Evolutionary conservation across 2,888 invertebrate species (phyloP), one percentile per base, ranked within the genome.

Genomic region (Xestia xanthographa): DNA sequence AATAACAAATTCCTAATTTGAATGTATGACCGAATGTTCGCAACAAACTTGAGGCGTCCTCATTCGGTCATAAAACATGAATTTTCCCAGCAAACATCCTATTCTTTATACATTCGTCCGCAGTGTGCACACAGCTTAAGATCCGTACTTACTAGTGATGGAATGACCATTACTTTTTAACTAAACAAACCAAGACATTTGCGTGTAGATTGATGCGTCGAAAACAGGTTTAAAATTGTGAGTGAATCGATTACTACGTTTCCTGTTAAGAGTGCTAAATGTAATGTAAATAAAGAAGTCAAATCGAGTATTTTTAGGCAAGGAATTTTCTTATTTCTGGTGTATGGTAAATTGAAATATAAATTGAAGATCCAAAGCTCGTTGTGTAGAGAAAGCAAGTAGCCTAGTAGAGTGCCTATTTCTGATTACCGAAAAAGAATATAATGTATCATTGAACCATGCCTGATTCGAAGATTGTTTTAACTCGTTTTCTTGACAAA

Each of bases 191-290:
- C 0, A 63, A 72, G 48, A 34, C 34, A 68, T 82, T 72, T 26
- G 50, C 38, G 75, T 75, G 82, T 60, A 26, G 82, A 84, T 72
- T 84, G 82, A 84, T 80, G 74, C 29, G 50, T 77, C 68, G 67
- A 82, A 84, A 84, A 84, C 82, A 80, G 66, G 72, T 79, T 83
- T 41, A 29, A 80, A 70, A 56, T 17, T 69, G 58, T 82, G 82
- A 70, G 82, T 68, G 82, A 56, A 69, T 76, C 74, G 60, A 77
- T 84, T 65, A 74, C 71, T 68, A 75, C 67, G 48, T 62, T 79
- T 79, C 72, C 79, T 76, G 68, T 20, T 79, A 53, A 67, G 43
- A 79, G 73, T 82, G 71, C 43, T 84, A 82, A 79, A 67, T 70
- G 41, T 65, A 80, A 80, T 72, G 66, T 75, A 84, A 84, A 84